These are phyloP conservation scores for Leucophenga maculata DNA, from an alignment of 2,888 invertebrate species.

Conservation along the genomic window DNA sequence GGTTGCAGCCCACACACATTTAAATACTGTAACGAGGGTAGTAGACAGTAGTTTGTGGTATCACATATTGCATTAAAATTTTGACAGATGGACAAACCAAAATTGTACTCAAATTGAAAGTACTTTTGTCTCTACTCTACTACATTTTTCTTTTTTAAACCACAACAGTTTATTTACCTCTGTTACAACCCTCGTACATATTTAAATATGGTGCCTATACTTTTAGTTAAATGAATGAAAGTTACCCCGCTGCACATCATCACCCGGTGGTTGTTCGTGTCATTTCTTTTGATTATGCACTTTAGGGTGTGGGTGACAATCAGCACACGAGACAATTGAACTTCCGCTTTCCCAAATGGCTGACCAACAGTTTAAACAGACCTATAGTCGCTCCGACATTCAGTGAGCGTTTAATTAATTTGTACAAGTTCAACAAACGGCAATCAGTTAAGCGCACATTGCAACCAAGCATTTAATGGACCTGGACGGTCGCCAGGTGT, in stretches of 20 bases:
- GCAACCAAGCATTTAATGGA: background rate
- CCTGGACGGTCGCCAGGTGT: background rate
- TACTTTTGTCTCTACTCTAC: too few relatives aligned
- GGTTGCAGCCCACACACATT: background rate
- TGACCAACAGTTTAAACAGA: constrained; percentile 21
- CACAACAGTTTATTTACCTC: too few relatives aligned
- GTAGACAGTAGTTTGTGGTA: too few relatives aligned
- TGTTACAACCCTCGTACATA: too few relatives aligned
- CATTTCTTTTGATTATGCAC: constrained; percentile 17
- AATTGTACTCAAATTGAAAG: too few relatives aligned
- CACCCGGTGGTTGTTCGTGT: constrained; percentile 22
- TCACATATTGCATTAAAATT: too few relatives aligned
- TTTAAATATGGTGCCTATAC: background rate
- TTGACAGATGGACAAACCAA: too few relatives aligned
- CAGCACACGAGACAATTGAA: constrained; percentile 56
- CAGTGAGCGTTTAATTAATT: background rate
- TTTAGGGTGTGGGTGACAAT: constrained; percentile 50
- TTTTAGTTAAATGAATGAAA: too few relatives aligned
- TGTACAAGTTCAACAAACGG: background rate
- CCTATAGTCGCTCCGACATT: background rate
- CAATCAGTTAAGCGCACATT: background rate
- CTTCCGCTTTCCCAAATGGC: constrained; percentile 54
- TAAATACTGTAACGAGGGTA: constrained; percentile 4
- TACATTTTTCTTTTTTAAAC: too few relatives aligned
- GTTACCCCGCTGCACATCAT: background rate